Conservation (phyloP, 2,888 invertebrate species). For the Apamea sordens region DNA sequence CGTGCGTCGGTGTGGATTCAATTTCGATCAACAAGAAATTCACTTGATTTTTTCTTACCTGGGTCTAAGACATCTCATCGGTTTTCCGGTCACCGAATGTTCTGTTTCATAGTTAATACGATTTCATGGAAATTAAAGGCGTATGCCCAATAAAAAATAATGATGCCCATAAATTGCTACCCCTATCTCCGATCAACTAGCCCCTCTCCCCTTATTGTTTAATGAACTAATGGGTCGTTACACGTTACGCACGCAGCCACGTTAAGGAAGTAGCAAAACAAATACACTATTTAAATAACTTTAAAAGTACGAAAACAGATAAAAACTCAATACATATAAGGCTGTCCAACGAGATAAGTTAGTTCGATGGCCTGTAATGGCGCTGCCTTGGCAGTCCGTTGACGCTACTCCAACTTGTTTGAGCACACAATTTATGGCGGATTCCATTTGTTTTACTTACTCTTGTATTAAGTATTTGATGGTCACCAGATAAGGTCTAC, state of each 20-base stretch:
- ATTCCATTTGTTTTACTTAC: conserved; percentile 34
- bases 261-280: conserved; percentile 9
- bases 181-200: conserved; percentile 40
- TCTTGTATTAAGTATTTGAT: conserved; percentile 49
- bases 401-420: conserved; percentile 55
- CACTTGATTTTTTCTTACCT: background rate
- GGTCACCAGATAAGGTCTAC: conserved; percentile 45
- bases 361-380: conserved; percentile 58
- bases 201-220: conserved; percentile 15
- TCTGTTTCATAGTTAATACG: background rate
- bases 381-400: conserved; percentile 56
- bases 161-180: conserved; percentile 20
- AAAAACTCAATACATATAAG: conserved; percentile 23
- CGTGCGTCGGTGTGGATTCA: background rate
- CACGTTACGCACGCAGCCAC: conserved; percentile 9
- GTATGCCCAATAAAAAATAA: background rate
- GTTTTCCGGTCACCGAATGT: background rate
- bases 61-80: background rate
- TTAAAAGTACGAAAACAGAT: conserved; percentile 45
- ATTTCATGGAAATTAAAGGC: background rate
- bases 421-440: conserved; percentile 36
- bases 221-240: conserved; percentile 34
- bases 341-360: conserved; percentile 49
- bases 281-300: conserved; percentile 39
- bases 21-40: background rate